Evolutionary conservation across 2,113 vertebrate species (phyloP), one percentile per base, ranked within the genome.

Genomic region (Clarias batrachus): DNA sequence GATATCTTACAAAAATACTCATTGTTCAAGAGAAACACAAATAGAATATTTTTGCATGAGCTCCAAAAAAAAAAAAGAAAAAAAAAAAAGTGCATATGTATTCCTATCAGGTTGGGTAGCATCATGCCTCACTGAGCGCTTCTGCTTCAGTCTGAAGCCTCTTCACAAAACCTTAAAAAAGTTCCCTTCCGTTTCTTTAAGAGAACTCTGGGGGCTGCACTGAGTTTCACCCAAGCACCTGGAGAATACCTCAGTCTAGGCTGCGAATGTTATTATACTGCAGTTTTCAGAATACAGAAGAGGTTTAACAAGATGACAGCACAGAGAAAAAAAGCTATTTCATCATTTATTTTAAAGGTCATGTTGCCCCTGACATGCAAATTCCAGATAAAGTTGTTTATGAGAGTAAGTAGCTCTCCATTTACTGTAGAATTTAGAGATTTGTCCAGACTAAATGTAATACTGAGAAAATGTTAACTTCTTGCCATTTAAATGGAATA

Each of bases 121-220:
- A 37, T 63, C 86, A 89, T 90, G 92, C 91, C 91, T 93, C 90
- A 91, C 83, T 90, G 88, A 89, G 85, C 85, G 84, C 66, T 90
- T 91, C 93, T 94, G 91, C 93, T 94, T 92, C 82, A 91, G 87
- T 90, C 81, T 2, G 83, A 91, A 90, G 87, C 88, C 27, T 90
- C 89, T 93, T 93, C 91, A 91, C 87, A 86, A 91, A 89, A 81
- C 90, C 91, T 84, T 84, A 85, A 85, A 82, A 65, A 88, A 83
- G 74, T 84, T 78, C 93, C 92, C 89, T 91, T 89, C 84, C 59
- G 90, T 73, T 80, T 65, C 85, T 16, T 85, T 33, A 85, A 89
- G 92, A 87, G 85, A 86, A 74, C 88, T 86, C 56, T 81, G 85
- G 88, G 91, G 90, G 89, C 83, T 86, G 90, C 85, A 88, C 84